Percentiles rank a stretch among this genome's conserved stretches.
Conservation (phyloP, 2,888 invertebrate species). For the Cinara cedri region DNA sequence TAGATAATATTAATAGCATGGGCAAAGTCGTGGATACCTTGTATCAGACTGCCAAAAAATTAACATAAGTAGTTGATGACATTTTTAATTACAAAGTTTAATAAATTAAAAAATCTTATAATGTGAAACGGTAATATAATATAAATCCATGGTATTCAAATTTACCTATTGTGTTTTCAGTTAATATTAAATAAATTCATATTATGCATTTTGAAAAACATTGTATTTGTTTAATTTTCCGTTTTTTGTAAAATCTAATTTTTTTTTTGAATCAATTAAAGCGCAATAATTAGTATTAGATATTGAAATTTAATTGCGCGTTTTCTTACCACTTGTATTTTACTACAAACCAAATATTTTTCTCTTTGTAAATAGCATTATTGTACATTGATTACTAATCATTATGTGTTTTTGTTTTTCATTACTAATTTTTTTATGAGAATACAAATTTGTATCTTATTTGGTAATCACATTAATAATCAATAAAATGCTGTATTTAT, state of each 20-base stretch:
- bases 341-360: neutral
- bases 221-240: conserved; percentile 17
- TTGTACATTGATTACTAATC: conserved; percentile 46
- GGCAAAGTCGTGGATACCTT: conserved; percentile 99
- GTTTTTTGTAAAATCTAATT: conserved; percentile 4
- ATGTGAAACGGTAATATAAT: conserved; percentile 4
- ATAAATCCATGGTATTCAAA: conserved; percentile 20
- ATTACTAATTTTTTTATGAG: conserved; percentile 29
- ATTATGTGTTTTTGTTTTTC: conserved; percentile 42
- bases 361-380: conserved; percentile 49
- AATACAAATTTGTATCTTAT: conserved; percentile 27
- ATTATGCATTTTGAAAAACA: conserved; percentile 19
- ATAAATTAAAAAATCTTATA: conserved; percentile 14
- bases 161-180: conserved; percentile 35
- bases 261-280: conserved; percentile 2
- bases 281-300: neutral
- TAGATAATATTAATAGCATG: conserved; percentile 98
- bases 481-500: conserved; percentile 20
- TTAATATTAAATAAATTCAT: conserved; percentile 20
- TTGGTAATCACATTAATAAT: neutral
- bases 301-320: neutral
- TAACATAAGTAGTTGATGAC: conserved; percentile 63
- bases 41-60: conserved; percentile 98
- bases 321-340: conserved; percentile 22
- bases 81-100: conserved; percentile 18